Percentiles rank a stretch among this genome's conserved stretches.
phyloP scores from a whole-genome alignment of 2,797 vertebrate genomes.

The Syndactyla subalaris region DNA sequence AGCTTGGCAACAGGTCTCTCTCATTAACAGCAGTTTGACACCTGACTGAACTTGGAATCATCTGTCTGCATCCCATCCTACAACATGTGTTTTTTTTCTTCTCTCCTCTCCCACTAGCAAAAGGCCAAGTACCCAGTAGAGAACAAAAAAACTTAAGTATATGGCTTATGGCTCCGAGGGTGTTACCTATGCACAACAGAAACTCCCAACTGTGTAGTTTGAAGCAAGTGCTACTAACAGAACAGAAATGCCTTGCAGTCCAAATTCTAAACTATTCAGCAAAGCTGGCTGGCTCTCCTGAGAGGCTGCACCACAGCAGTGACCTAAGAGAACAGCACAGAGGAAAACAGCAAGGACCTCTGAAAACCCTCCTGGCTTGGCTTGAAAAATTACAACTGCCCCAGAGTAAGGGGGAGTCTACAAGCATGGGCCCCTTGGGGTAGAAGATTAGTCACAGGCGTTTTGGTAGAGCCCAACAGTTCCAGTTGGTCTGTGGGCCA shows the following conservation, averaged over 20 bases:
- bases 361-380: not conserved
- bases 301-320: fast-evolving
- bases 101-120: not conserved
- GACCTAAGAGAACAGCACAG: not conserved
- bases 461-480: not conserved
- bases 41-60: not conserved
- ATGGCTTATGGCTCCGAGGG: not conserved
- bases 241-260: not conserved
- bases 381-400: not conserved
- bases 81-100: not conserved
- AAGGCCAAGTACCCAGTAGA: not conserved
- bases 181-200: not conserved
- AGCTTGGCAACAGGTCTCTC: not conserved
- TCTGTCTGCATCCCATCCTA: not conserved
- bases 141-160: not conserved
- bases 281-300: not conserved
- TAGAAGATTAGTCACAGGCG: not conserved
- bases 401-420: not conserved
- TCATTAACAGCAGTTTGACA: not conserved
- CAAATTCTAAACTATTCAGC: not conserved
- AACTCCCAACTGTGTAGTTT: not conserved
- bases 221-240: not conserved
- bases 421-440: not conserved
- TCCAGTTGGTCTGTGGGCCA: not conserved
- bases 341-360: not conserved